phyloP scores from a whole-genome alignment of 2,888 invertebrate species.

The Drosophila dives region DNA sequence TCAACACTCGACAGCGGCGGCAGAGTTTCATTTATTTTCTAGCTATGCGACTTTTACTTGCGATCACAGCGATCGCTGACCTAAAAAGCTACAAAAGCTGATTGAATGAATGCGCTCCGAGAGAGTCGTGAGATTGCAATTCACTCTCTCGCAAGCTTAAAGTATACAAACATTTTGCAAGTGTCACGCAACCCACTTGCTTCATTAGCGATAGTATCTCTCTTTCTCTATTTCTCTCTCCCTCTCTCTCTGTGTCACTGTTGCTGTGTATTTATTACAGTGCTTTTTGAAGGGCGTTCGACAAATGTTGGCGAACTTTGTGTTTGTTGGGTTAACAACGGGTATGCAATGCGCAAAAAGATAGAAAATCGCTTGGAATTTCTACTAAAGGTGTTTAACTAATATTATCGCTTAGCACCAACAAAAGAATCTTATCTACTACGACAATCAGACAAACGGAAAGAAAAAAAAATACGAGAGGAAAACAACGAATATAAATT shows the following conservation, averaged over 20 bases:
- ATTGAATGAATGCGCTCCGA: slow-evolving; percentile 71
- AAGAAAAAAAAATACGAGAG: slow-evolving; percentile 38
- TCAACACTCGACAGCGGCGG: slow-evolving; percentile 16
- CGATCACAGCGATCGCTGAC: slow-evolving; percentile 67
- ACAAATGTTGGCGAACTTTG: slow-evolving; percentile 23
- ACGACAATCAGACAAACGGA: neutral
- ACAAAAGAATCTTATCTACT: slow-evolving; percentile 41
- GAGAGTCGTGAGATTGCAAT: slow-evolving; percentile 30
- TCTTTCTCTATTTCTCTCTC: slow-evolving; percentile 1
- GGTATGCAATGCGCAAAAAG: slow-evolving; percentile 46
- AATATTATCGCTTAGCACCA: slow-evolving; percentile 38
- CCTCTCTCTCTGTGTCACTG: slow-evolving; percentile 10
- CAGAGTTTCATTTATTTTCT: slow-evolving; percentile 60
- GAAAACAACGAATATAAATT: slow-evolving; percentile 40
- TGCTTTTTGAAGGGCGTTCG: slow-evolving; percentile 60
- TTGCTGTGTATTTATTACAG: slow-evolving; percentile 46
- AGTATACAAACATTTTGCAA: slow-evolving; percentile 61
- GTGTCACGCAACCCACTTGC: slow-evolving; percentile 66
- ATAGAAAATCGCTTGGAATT: slow-evolving; percentile 24
- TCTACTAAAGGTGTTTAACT: slow-evolving; percentile 21
- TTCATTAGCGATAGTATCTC: slow-evolving; percentile 49
- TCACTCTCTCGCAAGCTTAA: slow-evolving; percentile 30
- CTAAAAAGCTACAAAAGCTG: slow-evolving; percentile 72
- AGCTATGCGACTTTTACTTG: slow-evolving; percentile 74
- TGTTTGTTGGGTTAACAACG: slow-evolving; percentile 6